Percentiles rank a stretch among this genome's conserved stretches.
Conservation (phyloP, 1,140 invertebrate genomes). For the Paracyclopina nana region DNA sequence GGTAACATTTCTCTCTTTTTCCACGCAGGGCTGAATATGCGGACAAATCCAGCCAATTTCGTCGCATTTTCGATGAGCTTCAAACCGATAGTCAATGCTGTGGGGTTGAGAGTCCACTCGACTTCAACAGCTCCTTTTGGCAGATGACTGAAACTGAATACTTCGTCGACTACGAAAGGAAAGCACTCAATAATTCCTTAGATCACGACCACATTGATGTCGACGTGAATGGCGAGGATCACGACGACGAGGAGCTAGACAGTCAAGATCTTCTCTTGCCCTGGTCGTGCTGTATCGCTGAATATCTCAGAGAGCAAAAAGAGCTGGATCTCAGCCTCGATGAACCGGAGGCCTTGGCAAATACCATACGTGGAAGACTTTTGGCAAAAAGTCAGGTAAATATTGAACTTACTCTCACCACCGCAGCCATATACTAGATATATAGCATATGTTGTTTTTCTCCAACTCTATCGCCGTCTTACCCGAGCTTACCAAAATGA, state of each 20-base stretch:
- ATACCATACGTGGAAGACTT: not conserved
- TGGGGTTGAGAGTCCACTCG: slow-evolving; percentile 45
- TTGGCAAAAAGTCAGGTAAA: slow-evolving; percentile 1
- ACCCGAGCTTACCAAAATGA: too few species aligned
- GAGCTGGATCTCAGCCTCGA: not conserved
- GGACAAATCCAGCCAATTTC: slow-evolving; percentile 35
- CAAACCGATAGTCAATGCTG: slow-evolving; percentile 55
- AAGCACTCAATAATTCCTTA: too few species aligned
- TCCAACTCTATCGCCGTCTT: too few species aligned
- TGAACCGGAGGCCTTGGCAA: not conserved
- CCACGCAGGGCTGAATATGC: slow-evolving; percentile 45
- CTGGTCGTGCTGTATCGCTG: not conserved
- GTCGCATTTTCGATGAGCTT: slow-evolving; percentile 52
- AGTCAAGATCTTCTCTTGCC: not conserved
- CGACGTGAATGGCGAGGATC: slow-evolving; percentile 3
- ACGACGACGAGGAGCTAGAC: slow-evolving; percentile 3
- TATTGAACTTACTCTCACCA: too few species aligned
- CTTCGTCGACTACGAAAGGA: slow-evolving; percentile 21
- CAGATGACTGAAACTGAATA: slow-evolving; percentile 17
- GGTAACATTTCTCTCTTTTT: too few species aligned
- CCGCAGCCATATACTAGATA: too few species aligned
- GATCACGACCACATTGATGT: not conserved
- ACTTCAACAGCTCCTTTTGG: slow-evolving; percentile 31
- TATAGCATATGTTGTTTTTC: too few species aligned
- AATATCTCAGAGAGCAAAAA: not conserved